Conservation (phyloP, 2,797 vertebrate species). For the Gallinago nigripennis region DNA sequence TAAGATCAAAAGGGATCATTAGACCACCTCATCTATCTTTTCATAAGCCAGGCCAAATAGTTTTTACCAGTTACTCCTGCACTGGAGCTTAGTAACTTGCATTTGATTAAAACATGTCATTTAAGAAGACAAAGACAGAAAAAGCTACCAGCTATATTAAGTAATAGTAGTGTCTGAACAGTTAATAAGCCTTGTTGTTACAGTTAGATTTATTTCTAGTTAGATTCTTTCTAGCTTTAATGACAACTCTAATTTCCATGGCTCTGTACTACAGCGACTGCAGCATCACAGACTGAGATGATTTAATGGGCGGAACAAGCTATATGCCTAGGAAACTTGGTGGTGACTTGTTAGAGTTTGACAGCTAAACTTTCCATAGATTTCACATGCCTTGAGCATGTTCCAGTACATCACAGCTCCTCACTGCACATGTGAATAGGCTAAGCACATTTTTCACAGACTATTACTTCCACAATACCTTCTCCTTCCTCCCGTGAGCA, state of each 20-base stretch:
- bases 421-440: background rate
- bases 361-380: background rate
- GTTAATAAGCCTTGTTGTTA: background rate
- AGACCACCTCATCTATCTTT: background rate
- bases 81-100: background rate
- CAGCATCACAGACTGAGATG: constrained; percentile 18
- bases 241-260: background rate
- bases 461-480: background rate
- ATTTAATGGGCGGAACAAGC: background rate
- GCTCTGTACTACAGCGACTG: background rate
- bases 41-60: background rate
- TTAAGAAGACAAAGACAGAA: background rate
- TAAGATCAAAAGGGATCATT: background rate
- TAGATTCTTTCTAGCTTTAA: background rate
- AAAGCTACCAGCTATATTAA: background rate
- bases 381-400: background rate
- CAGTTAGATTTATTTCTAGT: background rate
- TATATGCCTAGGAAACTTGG: background rate
- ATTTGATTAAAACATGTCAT: background rate
- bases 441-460: background rate
- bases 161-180: background rate
- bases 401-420: background rate
- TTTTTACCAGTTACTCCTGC: background rate
- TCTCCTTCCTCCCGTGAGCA: background rate
- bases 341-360: background rate